These are phyloP conservation scores for Eulacestoma nigropectus DNA, from an alignment of 2,113 vertebrate species.

Conservation along the genomic window DNA sequence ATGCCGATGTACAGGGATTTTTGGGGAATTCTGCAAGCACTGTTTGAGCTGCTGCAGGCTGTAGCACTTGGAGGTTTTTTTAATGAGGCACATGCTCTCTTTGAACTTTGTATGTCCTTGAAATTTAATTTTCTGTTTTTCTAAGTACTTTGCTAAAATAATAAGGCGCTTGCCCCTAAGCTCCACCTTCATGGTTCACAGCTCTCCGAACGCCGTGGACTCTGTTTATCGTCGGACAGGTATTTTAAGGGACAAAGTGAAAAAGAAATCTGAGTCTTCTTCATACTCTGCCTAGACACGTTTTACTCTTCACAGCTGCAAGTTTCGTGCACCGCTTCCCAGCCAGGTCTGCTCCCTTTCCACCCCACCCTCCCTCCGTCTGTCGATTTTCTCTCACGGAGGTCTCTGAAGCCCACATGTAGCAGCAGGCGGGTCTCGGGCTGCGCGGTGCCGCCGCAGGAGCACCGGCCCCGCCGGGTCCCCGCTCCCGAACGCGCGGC, in stretches of 20 bases:
- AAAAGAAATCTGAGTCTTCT: not conserved
- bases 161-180: not conserved
- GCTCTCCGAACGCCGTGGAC: not conserved
- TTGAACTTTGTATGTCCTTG: not conserved
- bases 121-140: not conserved
- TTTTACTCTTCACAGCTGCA: not conserved
- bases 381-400: not conserved
- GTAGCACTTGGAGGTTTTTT: not conserved
- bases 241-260: not conserved
- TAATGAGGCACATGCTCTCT: not conserved
- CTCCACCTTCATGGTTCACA: not conserved
- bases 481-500: not conserved
- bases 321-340: not conserved
- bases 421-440: no score
- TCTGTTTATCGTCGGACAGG: accelerated
- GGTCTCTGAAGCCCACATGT: accelerated
- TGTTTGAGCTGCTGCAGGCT: not conserved
- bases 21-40: not conserved
- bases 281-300: not conserved
- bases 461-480: not conserved
- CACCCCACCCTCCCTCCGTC: not conserved
- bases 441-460: not conserved
- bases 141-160: not conserved
- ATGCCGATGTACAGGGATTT: not conserved
- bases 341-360: no score